Conservation (phyloP, 2,113 vertebrate genomes). For the Prochilodus magdalenae region DNA sequence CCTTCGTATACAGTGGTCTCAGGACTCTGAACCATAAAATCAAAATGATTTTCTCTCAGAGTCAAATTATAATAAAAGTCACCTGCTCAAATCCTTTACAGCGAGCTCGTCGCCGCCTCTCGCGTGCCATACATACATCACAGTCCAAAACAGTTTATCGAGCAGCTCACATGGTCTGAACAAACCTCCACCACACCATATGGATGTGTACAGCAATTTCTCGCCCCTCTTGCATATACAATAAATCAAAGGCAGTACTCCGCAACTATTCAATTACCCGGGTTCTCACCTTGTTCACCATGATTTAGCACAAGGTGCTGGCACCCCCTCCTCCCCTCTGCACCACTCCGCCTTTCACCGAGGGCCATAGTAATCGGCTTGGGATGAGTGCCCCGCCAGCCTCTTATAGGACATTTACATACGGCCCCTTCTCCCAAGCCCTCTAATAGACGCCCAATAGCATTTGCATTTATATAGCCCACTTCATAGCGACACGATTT, state of each 20-base stretch:
- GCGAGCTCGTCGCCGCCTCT: not conserved
- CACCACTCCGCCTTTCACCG: conserved; percentile 64
- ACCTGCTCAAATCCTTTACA: not conserved
- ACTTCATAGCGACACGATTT: conserved; percentile 81
- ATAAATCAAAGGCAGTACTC: conserved; percentile 64
- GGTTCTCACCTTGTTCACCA: conserved; percentile 77
- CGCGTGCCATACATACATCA: conserved; percentile 26
- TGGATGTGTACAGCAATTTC: conserved; percentile 47
- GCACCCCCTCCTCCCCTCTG: conserved; percentile 61
- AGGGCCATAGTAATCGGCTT: conserved; percentile 73
- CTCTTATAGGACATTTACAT: conserved; percentile 82
- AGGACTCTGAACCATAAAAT: conserved; percentile 23
- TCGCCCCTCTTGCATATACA: conserved; percentile 59
- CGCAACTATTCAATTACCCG: conserved; percentile 75
- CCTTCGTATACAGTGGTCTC: not conserved
- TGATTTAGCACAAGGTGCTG: conserved; percentile 75
- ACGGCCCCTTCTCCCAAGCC: conserved; percentile 77
- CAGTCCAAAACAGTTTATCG: conserved; percentile 24
- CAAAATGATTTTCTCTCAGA: conserved; percentile 10
- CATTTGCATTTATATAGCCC: conserved; percentile 87
- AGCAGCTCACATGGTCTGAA: conserved; percentile 13
- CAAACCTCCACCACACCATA: conserved; percentile 17
- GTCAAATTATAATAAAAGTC: conserved; percentile 27
- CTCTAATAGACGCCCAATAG: conserved; percentile 81
- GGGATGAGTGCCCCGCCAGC: conserved; percentile 72